Evolutionary conservation across 2,113 vertebrate species (phyloP).

Genomic region (Egretta garzetta): DNA sequence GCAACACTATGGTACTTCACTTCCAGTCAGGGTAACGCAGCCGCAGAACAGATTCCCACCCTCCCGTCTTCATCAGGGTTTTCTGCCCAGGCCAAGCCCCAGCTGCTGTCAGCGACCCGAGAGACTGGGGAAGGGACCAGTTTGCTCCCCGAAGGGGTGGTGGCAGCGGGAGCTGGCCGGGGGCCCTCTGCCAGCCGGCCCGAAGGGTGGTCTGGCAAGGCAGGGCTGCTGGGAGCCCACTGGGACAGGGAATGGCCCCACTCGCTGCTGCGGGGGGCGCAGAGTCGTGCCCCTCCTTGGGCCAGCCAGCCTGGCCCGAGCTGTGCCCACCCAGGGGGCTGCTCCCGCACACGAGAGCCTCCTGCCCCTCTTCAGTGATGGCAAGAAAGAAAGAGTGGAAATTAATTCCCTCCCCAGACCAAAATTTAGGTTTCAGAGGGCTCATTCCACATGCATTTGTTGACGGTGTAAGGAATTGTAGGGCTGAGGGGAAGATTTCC

Average conservation of each 20-base stretch:
- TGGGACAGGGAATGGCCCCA: background rate
- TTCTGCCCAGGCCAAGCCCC: background rate
- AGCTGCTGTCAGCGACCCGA: background rate
- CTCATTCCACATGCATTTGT: background rate
- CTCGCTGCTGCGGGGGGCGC: too few relatives aligned
- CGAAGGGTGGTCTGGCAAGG: too few relatives aligned
- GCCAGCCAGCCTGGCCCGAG: background rate
- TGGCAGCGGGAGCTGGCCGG: too few relatives aligned
- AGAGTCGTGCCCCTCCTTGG: too few relatives aligned
- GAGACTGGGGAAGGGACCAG: accelerated
- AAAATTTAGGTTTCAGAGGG: background rate
- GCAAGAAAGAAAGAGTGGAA: background rate
- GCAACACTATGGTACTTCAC: background rate
- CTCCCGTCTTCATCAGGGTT: background rate
- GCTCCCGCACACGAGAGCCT: background rate
- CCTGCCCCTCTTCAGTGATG: background rate
- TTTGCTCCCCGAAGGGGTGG: background rate
- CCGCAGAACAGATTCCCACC: background rate
- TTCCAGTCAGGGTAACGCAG: background rate
- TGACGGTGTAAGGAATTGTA: background rate
- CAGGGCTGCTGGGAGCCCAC: background rate
- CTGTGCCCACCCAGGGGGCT: background rate
- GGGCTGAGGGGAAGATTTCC: background rate
- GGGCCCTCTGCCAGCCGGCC: too few relatives aligned
- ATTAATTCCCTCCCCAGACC: background rate